Conservation (phyloP, 2,113 vertebrate species). For the Rhabdomys dilectus region DNA sequence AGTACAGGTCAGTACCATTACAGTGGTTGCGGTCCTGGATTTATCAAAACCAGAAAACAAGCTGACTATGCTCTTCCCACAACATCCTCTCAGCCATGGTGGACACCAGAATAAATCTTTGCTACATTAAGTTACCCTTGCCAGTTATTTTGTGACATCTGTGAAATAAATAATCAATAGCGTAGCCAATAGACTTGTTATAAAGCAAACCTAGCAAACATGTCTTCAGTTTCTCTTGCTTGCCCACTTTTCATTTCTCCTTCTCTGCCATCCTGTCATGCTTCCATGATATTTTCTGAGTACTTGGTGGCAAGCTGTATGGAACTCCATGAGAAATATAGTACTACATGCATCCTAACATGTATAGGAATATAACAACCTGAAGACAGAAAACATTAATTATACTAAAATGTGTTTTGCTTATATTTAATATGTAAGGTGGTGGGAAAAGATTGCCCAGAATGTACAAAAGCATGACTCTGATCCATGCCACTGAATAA, state of each 20-base stretch:
- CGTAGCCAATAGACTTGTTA: too few species aligned
- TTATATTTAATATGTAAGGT: neutral
- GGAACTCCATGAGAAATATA: neutral
- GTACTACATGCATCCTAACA: neutral
- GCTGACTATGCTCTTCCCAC: neutral
- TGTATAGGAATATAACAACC: neutral
- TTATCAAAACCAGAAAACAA: neutral
- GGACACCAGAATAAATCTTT: neutral
- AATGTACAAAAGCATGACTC: neutral
- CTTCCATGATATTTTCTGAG: fast-evolving
- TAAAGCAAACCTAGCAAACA: neutral
- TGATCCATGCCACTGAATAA: neutral
- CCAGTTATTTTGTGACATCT: neutral
- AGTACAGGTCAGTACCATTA: neutral
- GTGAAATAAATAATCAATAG: neutral
- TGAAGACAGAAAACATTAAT: neutral
- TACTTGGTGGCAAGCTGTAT: too few species aligned
- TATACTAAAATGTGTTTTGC: neutral
- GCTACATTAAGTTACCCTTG: neutral
- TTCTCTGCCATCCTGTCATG: neutral
- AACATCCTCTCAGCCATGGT: too few species aligned
- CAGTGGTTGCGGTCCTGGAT: too few species aligned
- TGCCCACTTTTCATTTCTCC: neutral
- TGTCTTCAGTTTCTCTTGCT: neutral
- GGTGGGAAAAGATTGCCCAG: neutral